Conservation (phyloP, 2,113 vertebrate genomes). For the Salvelinus namaycush region DNA sequence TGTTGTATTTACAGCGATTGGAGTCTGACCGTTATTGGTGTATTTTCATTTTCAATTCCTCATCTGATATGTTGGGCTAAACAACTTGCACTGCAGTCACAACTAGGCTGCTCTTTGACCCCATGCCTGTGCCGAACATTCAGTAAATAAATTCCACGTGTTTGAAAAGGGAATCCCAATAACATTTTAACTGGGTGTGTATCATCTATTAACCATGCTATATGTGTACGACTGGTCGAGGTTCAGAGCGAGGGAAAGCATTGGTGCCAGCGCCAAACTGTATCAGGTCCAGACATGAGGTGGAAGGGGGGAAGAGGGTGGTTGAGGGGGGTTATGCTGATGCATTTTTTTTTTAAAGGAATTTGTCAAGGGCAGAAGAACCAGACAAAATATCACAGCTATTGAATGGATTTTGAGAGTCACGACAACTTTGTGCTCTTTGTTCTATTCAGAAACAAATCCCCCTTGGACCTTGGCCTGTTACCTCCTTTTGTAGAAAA, state of each 20-base stretch:
- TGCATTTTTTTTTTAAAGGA: slow-evolving; percentile 12
- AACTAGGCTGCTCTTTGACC: slow-evolving; percentile 46
- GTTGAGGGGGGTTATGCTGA: slow-evolving; percentile 2
- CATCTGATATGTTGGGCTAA: slow-evolving; percentile 55
- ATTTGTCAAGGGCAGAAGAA: slow-evolving; percentile 35
- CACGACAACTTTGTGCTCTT: slow-evolving; percentile 5
- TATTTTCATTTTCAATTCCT: slow-evolving; percentile 51
- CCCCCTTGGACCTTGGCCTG: slow-evolving; percentile 4
- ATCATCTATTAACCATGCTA: slow-evolving; percentile 53
- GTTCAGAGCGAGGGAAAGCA: slow-evolving; percentile 31
- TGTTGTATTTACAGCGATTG: slow-evolving; percentile 38
- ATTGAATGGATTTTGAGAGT: slow-evolving; percentile 13
- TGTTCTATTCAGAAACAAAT: slow-evolving; percentile 17
- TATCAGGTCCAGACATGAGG: slow-evolving; percentile 13
- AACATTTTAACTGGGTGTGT: slow-evolving; percentile 56
- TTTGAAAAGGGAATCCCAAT: slow-evolving; percentile 62
- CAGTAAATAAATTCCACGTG: slow-evolving; percentile 60
- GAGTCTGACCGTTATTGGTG: slow-evolving; percentile 36
- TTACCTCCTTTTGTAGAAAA: slow-evolving; percentile 36
- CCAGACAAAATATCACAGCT: slow-evolving; percentile 19
- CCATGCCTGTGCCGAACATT: slow-evolving; percentile 33
- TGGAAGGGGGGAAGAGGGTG: no score
- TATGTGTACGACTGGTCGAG: slow-evolving; percentile 27
- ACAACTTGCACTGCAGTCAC: slow-evolving; percentile 36
- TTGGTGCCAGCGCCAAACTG: slow-evolving; percentile 29